phyloP scores from a whole-genome alignment of 2,797 vertebrate genomes.

The Falco berigora region DNA sequence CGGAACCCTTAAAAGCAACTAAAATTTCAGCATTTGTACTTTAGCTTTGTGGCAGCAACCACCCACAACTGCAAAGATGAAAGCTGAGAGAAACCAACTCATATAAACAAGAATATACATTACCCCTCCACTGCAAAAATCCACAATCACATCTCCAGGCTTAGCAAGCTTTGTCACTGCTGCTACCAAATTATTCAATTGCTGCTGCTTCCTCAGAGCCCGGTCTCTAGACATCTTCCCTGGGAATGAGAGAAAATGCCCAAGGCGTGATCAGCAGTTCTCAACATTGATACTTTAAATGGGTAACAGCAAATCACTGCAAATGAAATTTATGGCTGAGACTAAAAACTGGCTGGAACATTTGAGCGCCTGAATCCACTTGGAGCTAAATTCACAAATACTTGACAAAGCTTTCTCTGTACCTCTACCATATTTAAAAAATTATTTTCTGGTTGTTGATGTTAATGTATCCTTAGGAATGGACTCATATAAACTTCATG shows the following conservation, averaged over 20 bases:
- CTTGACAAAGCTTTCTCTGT: neutral
- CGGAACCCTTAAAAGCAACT: neutral
- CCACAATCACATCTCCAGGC: constrained; percentile 85
- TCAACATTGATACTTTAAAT: neutral
- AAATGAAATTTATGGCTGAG: neutral
- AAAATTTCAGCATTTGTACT: neutral
- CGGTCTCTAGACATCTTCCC: constrained; percentile 92
- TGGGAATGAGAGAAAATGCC: constrained; percentile 55
- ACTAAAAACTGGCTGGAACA: neutral
- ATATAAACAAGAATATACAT: constrained; percentile 2
- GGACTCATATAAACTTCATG: neutral
- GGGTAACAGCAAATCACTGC: neutral
- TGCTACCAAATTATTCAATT: constrained; percentile 92
- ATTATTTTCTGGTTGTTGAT: neutral
- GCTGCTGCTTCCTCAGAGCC: constrained; percentile 89
- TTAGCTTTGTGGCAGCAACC: neutral
- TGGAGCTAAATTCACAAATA: neutral
- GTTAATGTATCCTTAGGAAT: neutral
- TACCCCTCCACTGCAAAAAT: constrained; percentile 99
- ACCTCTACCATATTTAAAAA: neutral
- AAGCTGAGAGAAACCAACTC: neutral
- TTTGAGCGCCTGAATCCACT: neutral
- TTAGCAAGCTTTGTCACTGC: constrained; percentile 81
- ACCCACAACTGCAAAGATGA: neutral
- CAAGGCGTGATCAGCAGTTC: neutral